These are phyloP conservation scores for Pristionchus maxplancki DNA, from an alignment of 2,888 invertebrate genomes.

Conservation along the genomic window DNA sequence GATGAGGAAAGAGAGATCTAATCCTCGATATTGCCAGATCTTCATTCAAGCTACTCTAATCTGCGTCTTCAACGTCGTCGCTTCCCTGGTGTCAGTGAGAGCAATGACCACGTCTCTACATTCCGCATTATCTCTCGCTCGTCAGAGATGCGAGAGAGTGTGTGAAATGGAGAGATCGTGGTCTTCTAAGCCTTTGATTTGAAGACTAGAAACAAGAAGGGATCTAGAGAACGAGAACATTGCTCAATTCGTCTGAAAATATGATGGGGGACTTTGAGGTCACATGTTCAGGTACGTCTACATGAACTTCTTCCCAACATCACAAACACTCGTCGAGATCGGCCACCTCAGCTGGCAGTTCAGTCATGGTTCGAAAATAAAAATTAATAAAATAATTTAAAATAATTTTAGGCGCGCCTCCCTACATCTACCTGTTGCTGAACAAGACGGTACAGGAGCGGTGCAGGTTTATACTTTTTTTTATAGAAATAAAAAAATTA, in stretches of 20 bases:
- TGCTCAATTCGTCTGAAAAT: too few relatives aligned
- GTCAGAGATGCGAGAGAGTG: too few relatives aligned
- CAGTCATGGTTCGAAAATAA: background rate
- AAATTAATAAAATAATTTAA: background rate
- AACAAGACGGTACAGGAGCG: constrained; percentile 21
- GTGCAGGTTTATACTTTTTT: background rate
- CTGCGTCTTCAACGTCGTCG: constrained; percentile 19
- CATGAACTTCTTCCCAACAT: constrained; percentile 9
- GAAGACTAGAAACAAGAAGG: background rate
- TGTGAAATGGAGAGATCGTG: too few relatives aligned
- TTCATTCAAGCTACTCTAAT: constrained; percentile 34
- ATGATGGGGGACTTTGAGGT: background rate
- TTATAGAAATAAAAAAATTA: too few relatives aligned
- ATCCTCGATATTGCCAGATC: background rate
- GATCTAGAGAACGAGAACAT: too few relatives aligned
- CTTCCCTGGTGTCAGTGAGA: background rate
- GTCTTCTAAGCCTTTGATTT: too few relatives aligned
- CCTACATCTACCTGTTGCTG: constrained; percentile 4
- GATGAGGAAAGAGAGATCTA: background rate
- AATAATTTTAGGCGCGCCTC: background rate
- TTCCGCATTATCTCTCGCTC: too few relatives aligned
- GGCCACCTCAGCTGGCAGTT: constrained; percentile 7
- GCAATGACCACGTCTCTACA: too few relatives aligned
- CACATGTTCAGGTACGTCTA: background rate
- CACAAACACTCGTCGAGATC: background rate